Conservation (phyloP, 1,140 invertebrate genomes). For the Orius insidiosus region DNA sequence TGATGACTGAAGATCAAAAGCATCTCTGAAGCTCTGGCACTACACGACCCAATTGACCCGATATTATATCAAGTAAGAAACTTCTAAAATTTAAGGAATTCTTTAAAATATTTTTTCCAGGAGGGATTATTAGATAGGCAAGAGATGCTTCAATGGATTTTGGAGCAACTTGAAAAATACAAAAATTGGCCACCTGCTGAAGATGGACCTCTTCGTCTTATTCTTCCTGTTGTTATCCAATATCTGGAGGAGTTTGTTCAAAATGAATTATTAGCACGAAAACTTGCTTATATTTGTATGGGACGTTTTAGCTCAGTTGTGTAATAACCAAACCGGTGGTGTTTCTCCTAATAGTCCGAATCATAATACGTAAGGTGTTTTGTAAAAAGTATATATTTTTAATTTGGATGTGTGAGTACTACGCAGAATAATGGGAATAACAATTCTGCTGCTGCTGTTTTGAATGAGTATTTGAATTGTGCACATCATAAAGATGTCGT, state of each 20-base stretch:
- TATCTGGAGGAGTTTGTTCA: slow-evolving; percentile 84
- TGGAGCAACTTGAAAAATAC: slow-evolving; percentile 73
- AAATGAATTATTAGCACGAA: slow-evolving; percentile 72
- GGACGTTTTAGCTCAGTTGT: slow-evolving; percentile 53
- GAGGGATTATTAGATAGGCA: slow-evolving; percentile 76
- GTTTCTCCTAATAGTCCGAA: slow-evolving; percentile 18
- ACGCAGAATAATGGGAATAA: not conserved
- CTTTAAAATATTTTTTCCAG: slow-evolving; percentile 23
- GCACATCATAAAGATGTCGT: slow-evolving; percentile 75
- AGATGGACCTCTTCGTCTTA: slow-evolving; percentile 66
- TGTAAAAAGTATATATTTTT: not conserved
- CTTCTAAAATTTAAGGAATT: not conserved
- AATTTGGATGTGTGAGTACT: not conserved
- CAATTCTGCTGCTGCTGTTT: not conserved
- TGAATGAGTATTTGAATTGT: slow-evolving; percentile 62
- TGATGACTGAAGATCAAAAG: slow-evolving; percentile 48
- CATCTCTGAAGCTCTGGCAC: slow-evolving; percentile 73
- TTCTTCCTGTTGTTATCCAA: slow-evolving; percentile 64
- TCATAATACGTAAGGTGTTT: slow-evolving; percentile 8
- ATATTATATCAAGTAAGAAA: slow-evolving; percentile 70
- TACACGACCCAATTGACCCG: slow-evolving; percentile 77
- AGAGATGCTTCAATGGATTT: slow-evolving; percentile 86
- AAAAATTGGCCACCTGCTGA: slow-evolving; percentile 37
- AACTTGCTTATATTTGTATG: slow-evolving; percentile 66
- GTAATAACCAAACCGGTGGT: slow-evolving; percentile 15